Percentiles rank a stretch among this genome's conserved stretches.
These are phyloP conservation scores for Macaria notata DNA, from an alignment of 2,888 invertebrate genomes.

Conservation along the genomic window DNA sequence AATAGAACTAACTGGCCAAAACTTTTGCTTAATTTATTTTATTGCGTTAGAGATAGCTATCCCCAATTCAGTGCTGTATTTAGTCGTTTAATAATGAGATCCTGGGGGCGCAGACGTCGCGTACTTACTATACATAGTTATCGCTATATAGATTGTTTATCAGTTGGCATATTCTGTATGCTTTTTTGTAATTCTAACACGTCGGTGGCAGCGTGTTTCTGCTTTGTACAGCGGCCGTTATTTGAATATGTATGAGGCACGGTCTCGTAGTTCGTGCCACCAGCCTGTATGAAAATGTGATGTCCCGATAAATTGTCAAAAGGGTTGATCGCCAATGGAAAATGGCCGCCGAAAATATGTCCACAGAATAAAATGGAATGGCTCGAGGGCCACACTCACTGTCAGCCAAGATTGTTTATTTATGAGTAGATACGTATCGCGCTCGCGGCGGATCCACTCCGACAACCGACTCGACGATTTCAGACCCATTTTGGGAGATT, in stretches of 20 bases:
- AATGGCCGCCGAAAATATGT: conserved; percentile 65
- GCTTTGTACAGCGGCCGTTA: conserved; percentile 69
- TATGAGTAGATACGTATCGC: conserved; percentile 40
- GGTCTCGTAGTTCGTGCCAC: conserved; percentile 61
- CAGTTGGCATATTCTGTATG: conserved; percentile 52
- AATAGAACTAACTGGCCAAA: too few relatives aligned
- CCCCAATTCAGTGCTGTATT: too few relatives aligned
- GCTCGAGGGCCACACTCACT: conserved; percentile 48
- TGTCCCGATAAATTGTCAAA: conserved; percentile 80
- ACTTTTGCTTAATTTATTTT: too few relatives aligned
- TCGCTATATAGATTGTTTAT: conserved; percentile 60
- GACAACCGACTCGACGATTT: conserved; percentile 25
- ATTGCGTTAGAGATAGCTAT: too few relatives aligned
- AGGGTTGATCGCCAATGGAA: conserved; percentile 74
- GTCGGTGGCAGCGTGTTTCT: conserved; percentile 67
- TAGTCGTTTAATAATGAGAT: conserved; percentile 4
- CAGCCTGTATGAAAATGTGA: conserved; percentile 77
- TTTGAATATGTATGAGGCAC: conserved; percentile 79
- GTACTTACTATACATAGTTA: conserved; percentile 25
- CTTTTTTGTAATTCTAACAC: conserved; percentile 75
- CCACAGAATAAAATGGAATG: conserved; percentile 55
- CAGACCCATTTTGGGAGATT: conserved; percentile 30
- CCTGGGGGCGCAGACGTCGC: conserved; percentile 11
- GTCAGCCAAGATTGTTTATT: conserved; percentile 54
- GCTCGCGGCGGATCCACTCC: conserved; percentile 30